Percentiles rank a stretch among this genome's conserved stretches.
Evolutionary conservation across 2,797 vertebrate genomes (phyloP).

Genomic region (Sebastes paucispinis): DNA sequence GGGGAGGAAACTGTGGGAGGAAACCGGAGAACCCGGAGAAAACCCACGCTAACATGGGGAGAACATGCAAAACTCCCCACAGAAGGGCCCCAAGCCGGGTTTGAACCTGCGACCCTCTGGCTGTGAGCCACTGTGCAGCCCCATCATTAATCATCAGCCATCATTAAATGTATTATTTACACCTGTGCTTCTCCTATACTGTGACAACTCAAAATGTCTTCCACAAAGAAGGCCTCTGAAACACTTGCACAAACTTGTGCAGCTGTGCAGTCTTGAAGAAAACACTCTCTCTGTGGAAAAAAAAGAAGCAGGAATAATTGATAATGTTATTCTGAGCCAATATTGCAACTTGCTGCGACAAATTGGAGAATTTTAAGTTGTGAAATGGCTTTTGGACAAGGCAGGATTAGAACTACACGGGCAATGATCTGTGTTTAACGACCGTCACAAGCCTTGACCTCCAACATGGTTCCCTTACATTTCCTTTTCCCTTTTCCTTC

Average conservation of each 20-base stretch:
- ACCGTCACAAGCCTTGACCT: constrained; percentile 54
- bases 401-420: neutral
- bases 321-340: neutral
- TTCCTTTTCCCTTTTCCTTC: constrained; percentile 46
- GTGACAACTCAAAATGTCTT: too few species aligned
- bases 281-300: neutral
- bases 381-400: neutral
- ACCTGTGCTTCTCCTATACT: neutral
- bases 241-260: neutral
- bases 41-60: too few species aligned
- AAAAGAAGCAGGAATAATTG: neutral
- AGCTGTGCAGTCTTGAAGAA: neutral
- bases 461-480: constrained; percentile 1
- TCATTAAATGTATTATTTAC: neutral
- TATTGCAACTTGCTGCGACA: neutral
- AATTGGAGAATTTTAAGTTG: neutral
- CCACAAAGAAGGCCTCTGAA: neutral
- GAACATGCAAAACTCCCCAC: too few species aligned
- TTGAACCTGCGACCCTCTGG: too few species aligned
- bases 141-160: neutral
- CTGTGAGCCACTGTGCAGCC: too few species aligned
- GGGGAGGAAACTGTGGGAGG: too few species aligned
- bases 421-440: constrained; percentile 1
- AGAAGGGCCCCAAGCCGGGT: too few species aligned
- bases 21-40: too few species aligned